Evolutionary conservation across 2,888 invertebrate species (phyloP).

Genomic region (Autographa gamma): DNA sequence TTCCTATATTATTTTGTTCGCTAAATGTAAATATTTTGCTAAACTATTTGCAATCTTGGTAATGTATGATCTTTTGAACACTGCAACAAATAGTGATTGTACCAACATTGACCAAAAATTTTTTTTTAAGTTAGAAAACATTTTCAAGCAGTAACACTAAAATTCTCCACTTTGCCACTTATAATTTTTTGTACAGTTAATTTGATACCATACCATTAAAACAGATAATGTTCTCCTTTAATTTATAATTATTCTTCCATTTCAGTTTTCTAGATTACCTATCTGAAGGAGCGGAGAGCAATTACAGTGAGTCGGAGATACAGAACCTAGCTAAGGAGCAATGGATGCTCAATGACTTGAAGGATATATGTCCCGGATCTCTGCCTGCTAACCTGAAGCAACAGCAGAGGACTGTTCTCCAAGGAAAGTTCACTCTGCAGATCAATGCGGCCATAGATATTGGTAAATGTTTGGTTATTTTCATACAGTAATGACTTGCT

Average conservation of each 20-base stretch:
- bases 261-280: constrained; percentile 88
- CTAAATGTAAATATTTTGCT: neutral
- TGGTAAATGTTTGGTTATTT: constrained; percentile 72
- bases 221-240: too few species aligned
- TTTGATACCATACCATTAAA: too few species aligned
- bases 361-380: constrained; percentile 90
- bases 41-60: too few species aligned
- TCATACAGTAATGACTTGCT: too few species aligned
- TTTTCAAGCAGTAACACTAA: too few species aligned
- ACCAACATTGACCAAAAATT: too few species aligned
- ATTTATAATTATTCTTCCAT: constrained; percentile 16
- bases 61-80: too few species aligned
- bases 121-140: too few species aligned
- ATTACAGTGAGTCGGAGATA: constrained; percentile 83
- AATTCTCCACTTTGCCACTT: too few species aligned
- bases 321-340: constrained; percentile 90
- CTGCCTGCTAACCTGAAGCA: constrained; percentile 88
- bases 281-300: constrained; percentile 77
- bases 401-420: constrained; percentile 82
- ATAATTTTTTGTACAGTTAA: too few species aligned
- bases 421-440: constrained; percentile 90
- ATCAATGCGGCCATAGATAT: constrained; percentile 90
- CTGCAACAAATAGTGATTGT: too few species aligned
- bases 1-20: neutral
- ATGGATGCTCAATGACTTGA: constrained; percentile 91